Evolutionary conservation across 2,113 vertebrate species (phyloP).

Genomic region (Nematolebias whitei): DNA sequence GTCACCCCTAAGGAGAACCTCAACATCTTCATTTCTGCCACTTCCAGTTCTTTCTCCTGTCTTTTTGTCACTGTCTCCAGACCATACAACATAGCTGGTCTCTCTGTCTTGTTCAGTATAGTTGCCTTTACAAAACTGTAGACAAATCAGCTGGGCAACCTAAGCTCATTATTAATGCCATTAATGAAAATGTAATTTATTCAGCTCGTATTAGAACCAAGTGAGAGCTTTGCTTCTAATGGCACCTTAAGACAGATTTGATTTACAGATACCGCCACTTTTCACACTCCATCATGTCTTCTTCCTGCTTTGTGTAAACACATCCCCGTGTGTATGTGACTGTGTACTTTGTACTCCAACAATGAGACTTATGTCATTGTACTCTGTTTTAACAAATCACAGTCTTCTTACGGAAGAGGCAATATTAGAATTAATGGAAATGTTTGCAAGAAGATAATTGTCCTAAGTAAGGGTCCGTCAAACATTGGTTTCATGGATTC

Average conservation of each 20-base stretch:
- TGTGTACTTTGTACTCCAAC: conserved; percentile 5
- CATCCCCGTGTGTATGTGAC: neutral
- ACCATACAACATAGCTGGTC: too few relatives aligned
- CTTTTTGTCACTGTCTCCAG: too few relatives aligned
- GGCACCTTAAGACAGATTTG: conserved; percentile 59
- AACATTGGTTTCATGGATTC: too few relatives aligned
- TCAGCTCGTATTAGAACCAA: conserved; percentile 18
- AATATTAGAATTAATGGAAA: conserved; percentile 30
- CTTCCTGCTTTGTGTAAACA: conserved; percentile 27
- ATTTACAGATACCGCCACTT: neutral
- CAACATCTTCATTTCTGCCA: too few relatives aligned
- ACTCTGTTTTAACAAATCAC: conserved; percentile 22
- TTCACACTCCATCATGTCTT: neutral
- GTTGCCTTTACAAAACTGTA: too few relatives aligned
- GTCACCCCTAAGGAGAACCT: too few relatives aligned
- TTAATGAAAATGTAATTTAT: conserved; percentile 32
- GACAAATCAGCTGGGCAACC: neutral
- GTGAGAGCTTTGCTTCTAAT: conserved; percentile 38
- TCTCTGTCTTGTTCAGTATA: too few relatives aligned
- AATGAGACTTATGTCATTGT: conserved; percentile 27
- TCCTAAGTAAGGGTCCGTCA: too few relatives aligned
- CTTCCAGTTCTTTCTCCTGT: too few relatives aligned
- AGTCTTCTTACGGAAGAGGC: conserved; percentile 13
- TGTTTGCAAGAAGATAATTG: conserved; percentile 45
- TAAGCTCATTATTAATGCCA: conserved; percentile 5